Evolutionary conservation across 2,888 invertebrate genomes (phyloP).

Genomic region (Caenorhabditis sulstoni): DNA sequence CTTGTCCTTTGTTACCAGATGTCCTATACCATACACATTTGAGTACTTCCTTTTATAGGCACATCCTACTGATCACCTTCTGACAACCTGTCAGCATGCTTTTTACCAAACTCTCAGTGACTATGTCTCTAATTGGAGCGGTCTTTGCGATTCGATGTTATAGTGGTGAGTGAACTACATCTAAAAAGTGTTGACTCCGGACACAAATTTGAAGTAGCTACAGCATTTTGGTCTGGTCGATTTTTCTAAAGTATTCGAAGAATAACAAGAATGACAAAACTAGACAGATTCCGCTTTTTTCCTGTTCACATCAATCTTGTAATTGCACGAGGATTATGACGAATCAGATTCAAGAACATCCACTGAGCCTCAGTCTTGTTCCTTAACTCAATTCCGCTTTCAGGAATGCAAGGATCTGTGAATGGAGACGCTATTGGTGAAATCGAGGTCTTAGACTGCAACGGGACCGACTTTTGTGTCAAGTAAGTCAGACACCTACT

Average conservation of each 20-base stretch:
- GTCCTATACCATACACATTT: constrained; percentile 34
- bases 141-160: constrained; percentile 42
- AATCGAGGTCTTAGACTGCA: constrained; percentile 56
- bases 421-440: constrained; percentile 54
- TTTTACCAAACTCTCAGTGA: constrained; percentile 2
- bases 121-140: constrained; percentile 18
- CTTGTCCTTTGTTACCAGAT: constrained; percentile 24
- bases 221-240: too few species aligned
- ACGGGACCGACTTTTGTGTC: constrained; percentile 57
- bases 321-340: too few species aligned
- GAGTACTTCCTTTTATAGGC: constrained; percentile 8
- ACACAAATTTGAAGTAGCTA: too few species aligned
- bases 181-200: too few species aligned
- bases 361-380: too few species aligned
- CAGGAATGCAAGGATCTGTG: constrained; percentile 61
- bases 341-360: too few species aligned
- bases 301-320: too few species aligned
- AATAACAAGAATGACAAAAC: too few species aligned
- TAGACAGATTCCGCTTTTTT: too few species aligned
- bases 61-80: background rate
- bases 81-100: constrained; percentile 10
- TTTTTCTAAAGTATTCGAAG: too few species aligned
- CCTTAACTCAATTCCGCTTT: too few species aligned
- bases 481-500: constrained; percentile 43
- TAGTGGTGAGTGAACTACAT: constrained; percentile 56